Conservation (phyloP, 2,113 vertebrate genomes). For the Colinus virginianus region DNA sequence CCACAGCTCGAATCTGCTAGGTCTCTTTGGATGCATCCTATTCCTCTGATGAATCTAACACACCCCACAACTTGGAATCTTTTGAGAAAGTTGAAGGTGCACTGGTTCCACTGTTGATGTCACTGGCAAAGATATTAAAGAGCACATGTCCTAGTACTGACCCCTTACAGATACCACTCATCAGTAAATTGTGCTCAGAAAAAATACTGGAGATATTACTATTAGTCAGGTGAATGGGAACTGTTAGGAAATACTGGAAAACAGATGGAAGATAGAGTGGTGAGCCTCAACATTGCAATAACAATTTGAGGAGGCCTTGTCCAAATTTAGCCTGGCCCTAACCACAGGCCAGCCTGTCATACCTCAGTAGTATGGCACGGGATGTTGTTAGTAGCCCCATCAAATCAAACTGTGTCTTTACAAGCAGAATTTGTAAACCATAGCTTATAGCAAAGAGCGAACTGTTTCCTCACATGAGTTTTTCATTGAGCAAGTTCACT, state of each 20-base stretch:
- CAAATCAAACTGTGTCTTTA: neutral
- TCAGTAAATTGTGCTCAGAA: neutral
- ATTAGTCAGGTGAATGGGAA: slow-evolving; percentile 13
- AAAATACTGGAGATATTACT: neutral
- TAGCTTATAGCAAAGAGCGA: fast-evolving
- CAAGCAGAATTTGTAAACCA: neutral
- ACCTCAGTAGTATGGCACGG: neutral
- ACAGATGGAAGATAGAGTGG: neutral
- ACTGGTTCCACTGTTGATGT: neutral
- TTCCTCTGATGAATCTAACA: too few species aligned
- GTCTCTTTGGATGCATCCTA: neutral
- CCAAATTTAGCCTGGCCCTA: neutral
- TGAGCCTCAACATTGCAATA: neutral
- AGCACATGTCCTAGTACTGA: neutral
- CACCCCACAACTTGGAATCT: neutral
- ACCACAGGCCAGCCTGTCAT: neutral
- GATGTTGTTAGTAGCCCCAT: neutral
- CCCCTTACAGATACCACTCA: neutral
- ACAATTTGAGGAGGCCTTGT: neutral
- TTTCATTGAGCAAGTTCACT: fast-evolving
- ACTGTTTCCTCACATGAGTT: fast-evolving
- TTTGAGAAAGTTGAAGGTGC: neutral
- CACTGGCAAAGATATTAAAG: neutral
- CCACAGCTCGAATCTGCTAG: neutral
- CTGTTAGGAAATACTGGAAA: neutral